Evolutionary conservation across 2,113 vertebrate genomes (phyloP).

Genomic region (Gallinago media): DNA sequence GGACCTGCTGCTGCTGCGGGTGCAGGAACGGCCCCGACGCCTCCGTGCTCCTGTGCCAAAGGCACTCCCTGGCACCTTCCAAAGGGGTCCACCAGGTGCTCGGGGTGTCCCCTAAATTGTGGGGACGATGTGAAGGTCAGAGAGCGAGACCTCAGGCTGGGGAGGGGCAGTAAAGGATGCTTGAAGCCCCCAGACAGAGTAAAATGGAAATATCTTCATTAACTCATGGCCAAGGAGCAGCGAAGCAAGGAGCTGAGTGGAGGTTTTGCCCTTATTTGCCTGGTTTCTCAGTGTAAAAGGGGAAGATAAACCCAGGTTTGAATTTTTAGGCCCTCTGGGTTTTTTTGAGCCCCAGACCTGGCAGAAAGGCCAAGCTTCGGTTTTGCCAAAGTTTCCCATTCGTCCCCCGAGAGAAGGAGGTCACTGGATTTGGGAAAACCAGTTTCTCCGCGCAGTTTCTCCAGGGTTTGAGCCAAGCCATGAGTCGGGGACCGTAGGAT

Average conservation of each 20-base stretch:
- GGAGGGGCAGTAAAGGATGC: not conserved
- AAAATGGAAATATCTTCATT: not conserved
- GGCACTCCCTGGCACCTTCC: not conserved
- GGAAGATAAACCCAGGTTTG: not conserved
- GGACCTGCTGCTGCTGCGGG: not conserved
- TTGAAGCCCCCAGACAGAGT: not conserved
- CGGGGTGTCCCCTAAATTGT: rapidly evolving
- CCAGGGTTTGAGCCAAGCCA: not conserved
- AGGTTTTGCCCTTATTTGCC: not conserved
- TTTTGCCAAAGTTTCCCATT: not conserved
- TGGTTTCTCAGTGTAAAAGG: not conserved
- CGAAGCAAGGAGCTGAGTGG: not conserved
- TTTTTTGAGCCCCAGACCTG: not conserved
- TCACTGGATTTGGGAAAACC: not conserved
- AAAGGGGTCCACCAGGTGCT: not conserved
- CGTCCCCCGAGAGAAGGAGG: not conserved
- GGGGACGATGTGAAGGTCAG: not conserved
- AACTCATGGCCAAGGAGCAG: not conserved
- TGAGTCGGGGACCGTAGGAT: not conserved
- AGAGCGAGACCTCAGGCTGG: not conserved
- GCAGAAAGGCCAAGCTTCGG: not conserved
- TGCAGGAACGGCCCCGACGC: rapidly evolving
- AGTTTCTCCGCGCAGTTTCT: rapidly evolving
- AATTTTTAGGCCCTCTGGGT: not conserved
- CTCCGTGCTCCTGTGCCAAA: rapidly evolving